Evolutionary conservation across 2,888 invertebrate genomes (phyloP).

Genomic region (Pseudeuparius sepicola): DNA sequence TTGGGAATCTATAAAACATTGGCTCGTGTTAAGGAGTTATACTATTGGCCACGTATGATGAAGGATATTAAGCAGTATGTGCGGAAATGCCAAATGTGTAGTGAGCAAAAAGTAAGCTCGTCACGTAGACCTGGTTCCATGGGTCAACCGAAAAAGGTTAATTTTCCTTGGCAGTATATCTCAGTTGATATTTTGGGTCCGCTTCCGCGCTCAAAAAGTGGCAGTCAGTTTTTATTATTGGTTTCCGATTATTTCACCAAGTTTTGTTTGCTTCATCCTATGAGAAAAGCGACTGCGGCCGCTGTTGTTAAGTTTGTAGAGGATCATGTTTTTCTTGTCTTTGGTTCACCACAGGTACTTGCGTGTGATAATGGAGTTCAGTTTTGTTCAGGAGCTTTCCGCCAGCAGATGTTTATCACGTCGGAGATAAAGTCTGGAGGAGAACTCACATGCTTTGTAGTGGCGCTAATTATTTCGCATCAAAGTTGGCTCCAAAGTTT

Average conservation of each 20-base stretch:
- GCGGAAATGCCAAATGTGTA: too few relatives aligned
- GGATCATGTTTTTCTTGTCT: conserved; percentile 5
- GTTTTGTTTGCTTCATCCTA: too few relatives aligned
- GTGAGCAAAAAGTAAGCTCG: not conserved
- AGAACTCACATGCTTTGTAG: conserved; percentile 10
- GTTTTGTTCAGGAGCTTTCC: too few relatives aligned
- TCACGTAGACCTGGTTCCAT: conserved; percentile 3
- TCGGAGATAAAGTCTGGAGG: conserved; percentile 11
- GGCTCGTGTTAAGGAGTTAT: conserved; percentile 41
- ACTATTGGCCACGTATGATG: conserved; percentile 43
- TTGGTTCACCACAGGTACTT: conserved; percentile 6
- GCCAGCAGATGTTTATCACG: too few relatives aligned
- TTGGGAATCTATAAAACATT: conserved; percentile 7
- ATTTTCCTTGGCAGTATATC: conserved; percentile 11
- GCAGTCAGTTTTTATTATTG: not conserved
- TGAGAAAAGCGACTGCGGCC: too few relatives aligned
- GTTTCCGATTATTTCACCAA: conserved; percentile 5
- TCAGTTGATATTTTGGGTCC: too few relatives aligned
- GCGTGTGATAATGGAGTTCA: conserved; percentile 9
- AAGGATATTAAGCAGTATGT: too few relatives aligned
- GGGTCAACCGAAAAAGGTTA: conserved; percentile 11
- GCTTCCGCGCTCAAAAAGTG: too few relatives aligned
- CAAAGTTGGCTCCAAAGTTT: conserved; percentile 13
- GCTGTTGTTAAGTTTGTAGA: too few relatives aligned
- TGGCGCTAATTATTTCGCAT: conserved; percentile 9